Base-by-base conservation (phyloP, 2,888 invertebrate species). In the Lissocephala sabroskyi region DNA sequence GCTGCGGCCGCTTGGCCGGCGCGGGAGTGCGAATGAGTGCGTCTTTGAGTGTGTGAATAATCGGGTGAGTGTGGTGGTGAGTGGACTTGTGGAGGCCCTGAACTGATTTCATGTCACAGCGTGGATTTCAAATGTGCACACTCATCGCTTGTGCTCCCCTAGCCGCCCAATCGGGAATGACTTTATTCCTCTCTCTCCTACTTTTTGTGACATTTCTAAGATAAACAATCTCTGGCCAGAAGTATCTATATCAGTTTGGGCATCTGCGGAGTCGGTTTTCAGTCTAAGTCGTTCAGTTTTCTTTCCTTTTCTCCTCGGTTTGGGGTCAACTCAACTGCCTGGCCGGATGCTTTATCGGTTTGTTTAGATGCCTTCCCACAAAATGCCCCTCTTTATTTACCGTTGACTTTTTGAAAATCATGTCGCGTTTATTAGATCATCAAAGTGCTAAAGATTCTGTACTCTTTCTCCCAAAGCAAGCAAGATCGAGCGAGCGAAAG, bases 371-470 rank as follows among this genome's bases (percentile, higher is more conserved):
- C n/a, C n/a, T n/a, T n/a, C n/a, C n/a, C n/a, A n/a, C n/a, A n/a
- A n/a, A n/a, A n/a, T n/a, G n/a, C n/a, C n/a, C n/a, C n/a, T n/a
- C n/a, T n/a, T n/a, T n/a, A n/a, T n/a, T n/a, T n/a, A n/a, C n/a
- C n/a, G n/a, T n/a, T n/a, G n/a, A n/a, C n/a, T n/a, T 58, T 56
- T 55, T 62, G 75, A 71, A 75, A 78, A 78, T 70, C 68, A 70
- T 70, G 68, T 70, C 68, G 78, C 68, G 75, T 70, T 70, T 70
- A 70, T 70, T 70, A 77, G 78, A 70, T 70, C 68, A 70, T 70
- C 68, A 70, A 70, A 78, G 68, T 70, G 68, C 78, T 70, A 75
- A 70, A 70, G 78, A 77, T 67, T 75, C 76, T 61, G 14, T 39
- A 16, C 39, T 28, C 45, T 23, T 37, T 35, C 19, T 18, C 10